A percentile compares a stretch with the other conserved stretches of the same genome.
Evolutionary conservation across 2,113 vertebrate species (phyloP).

Genomic region (Orycteropus afer): DNA sequence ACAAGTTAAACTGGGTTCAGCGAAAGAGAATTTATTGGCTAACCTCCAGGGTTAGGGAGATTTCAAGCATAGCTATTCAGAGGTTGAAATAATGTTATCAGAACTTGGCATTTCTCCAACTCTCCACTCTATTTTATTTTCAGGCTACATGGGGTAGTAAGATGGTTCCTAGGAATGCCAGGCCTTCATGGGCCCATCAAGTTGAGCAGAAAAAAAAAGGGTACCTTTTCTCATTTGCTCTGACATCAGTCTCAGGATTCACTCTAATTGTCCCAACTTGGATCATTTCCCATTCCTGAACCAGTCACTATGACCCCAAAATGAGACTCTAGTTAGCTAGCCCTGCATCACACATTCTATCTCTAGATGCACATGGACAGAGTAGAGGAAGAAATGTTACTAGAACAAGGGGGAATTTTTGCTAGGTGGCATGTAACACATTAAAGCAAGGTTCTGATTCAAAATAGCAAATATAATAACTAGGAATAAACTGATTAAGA

Average conservation of each 20-base stretch:
- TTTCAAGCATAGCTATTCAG: neutral
- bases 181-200: conserved; percentile 26
- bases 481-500: conserved; percentile 39
- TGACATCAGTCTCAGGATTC: neutral
- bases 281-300: conserved; percentile 45
- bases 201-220: neutral
- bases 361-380: neutral
- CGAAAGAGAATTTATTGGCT: neutral
- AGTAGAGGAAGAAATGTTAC: neutral
- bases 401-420: conserved; percentile 12
- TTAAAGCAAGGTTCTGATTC: conserved; percentile 46
- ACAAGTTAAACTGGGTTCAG: neutral
- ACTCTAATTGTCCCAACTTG: neutral
- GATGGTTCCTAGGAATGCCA: neutral
- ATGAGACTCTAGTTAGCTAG: neutral
- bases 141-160: neutral
- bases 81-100: neutral
- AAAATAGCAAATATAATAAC: conserved; percentile 45
- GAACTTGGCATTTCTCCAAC: neutral
- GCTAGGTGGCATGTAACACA: neutral
- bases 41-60: neutral
- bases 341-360: neutral
- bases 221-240: conserved; percentile 30
- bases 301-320: conserved; percentile 6
- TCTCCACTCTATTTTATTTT: conserved; percentile 32